Percentiles rank a stretch among this genome's conserved stretches.
Conservation (phyloP, 2,113 vertebrate genomes). For the Hepsetus odoe region DNA sequence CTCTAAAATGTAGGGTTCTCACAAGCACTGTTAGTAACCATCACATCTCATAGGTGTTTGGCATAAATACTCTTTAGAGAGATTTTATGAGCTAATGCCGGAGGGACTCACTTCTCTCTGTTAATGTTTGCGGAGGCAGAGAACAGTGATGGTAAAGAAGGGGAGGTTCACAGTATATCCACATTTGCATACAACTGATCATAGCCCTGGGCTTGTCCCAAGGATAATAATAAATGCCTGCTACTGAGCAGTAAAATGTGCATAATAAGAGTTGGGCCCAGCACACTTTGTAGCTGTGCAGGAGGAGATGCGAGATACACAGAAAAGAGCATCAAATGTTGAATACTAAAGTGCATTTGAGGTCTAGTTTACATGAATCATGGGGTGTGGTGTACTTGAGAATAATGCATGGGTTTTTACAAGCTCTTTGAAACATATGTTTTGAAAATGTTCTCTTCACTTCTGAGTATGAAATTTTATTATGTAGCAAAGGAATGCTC, state of each 20-base stretch:
- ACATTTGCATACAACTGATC: not conserved
- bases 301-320: conserved; percentile 24
- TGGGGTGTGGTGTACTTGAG: not conserved
- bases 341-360: conserved; percentile 23
- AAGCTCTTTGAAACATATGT: conserved; percentile 3
- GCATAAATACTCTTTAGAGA: not conserved
- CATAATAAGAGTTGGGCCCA: conserved; percentile 41
- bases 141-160: not conserved
- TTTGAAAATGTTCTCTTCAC: not conserved
- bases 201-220: not conserved
- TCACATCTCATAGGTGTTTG: not conserved
- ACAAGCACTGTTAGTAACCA: not conserved
- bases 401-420: not conserved
- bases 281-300: not conserved
- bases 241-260: conserved; percentile 39
- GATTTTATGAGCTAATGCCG: conserved; percentile 10
- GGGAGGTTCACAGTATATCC: not conserved
- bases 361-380: not conserved
- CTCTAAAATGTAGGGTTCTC: not conserved
- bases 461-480: no score
- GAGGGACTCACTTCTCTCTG: not conserved
- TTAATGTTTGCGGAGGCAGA: conserved; percentile 8
- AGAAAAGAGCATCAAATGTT: conserved; percentile 31
- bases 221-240: conserved; percentile 38
- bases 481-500: no score